Conservation (phyloP, 2,888 invertebrate species). For the Andricus curvator region DNA sequence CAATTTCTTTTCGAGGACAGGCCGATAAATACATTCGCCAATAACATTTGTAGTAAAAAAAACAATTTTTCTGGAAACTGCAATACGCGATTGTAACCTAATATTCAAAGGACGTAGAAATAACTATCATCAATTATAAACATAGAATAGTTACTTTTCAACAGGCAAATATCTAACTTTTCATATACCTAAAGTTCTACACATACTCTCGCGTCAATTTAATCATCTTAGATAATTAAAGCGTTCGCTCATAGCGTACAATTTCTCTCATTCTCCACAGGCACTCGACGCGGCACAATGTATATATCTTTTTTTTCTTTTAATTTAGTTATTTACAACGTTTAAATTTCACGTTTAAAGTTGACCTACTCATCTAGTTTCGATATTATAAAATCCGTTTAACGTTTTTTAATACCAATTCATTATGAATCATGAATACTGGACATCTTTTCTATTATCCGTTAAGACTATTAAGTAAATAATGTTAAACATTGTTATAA, state of each 20-base stretch:
- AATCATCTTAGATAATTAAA: conserved; percentile 41
- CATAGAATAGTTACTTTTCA: conserved; percentile 73
- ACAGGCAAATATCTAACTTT: conserved; percentile 72
- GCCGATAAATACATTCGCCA: conserved; percentile 49
- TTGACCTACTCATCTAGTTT: conserved; percentile 35
- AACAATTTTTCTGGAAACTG: conserved; percentile 55
- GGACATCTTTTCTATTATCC: conserved; percentile 58
- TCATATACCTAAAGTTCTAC: conserved; percentile 57
- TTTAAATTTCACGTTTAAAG: conserved; percentile 44
- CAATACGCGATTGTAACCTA: conserved; percentile 53
- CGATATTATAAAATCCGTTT: conserved; percentile 39
- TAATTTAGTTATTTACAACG: conserved; percentile 59
- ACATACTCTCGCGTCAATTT: conserved; percentile 49
- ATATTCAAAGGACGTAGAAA: conserved; percentile 69
- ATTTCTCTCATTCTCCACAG: conserved; percentile 56
- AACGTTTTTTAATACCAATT: conserved; percentile 64
- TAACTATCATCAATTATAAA: conserved; percentile 73
- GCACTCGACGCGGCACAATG: conserved; percentile 64
- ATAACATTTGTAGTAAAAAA: conserved; percentile 45
- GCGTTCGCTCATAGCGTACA: conserved; percentile 47
- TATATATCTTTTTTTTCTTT: conserved; percentile 56
- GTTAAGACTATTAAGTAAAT: conserved; percentile 56
- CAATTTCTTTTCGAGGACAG: background rate
- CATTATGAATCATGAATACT: conserved; percentile 64
- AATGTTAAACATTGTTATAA: conserved; percentile 43